Evolutionary conservation across 2,888 invertebrate genomes (phyloP), one percentile per base, ranked within the genome.

Genomic region (Mylabris sibirica): DNA sequence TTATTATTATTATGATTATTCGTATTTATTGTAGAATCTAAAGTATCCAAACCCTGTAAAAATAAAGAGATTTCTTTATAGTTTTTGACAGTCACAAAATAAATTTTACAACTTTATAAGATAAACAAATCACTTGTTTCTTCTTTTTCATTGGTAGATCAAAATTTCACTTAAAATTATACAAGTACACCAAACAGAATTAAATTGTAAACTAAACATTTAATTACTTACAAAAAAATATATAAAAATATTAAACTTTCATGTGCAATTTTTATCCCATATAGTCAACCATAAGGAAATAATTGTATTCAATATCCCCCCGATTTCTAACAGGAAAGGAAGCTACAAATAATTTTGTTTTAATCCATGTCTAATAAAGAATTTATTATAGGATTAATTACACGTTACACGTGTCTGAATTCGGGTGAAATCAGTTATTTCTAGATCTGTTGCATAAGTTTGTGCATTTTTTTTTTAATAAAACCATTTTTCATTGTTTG

Each of bases 211-310:
- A 60, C 35, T 60, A 22, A 9, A 60, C 9, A 17, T 2, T 22
- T 12, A 22, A 22, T 22, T 53, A 5, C 14, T 62, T 35, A 1
- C 17, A 62, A 14, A 14, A 49, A 59, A 44, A 59, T 9, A 60
- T 65, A 34, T n/a, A 66, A 64, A 44, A 60, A 63, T 66, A 67
- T 67, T 68, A 59, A 62, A 75, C 75, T 76, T 76, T 76, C 76
- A 74, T 77, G 72, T 64, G 70, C 26, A 12, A 69, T 69, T 70
- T 71, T 76, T 79, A 80, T 76, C 77, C 81, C 77, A 81, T 77
- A 80, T 82, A 78, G 74, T 80, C 81, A 80, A 70, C 79, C 78
- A 80, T 78, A 76, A 57, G 78, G 80, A 81, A 81, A 81, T 77
- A 81, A 81, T 81, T 77, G 72, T 70, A 77, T 77, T 70, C 72